These are phyloP conservation scores for Cantharis rustica DNA, from an alignment of 2,888 invertebrate species.

Conservation along the genomic window DNA sequence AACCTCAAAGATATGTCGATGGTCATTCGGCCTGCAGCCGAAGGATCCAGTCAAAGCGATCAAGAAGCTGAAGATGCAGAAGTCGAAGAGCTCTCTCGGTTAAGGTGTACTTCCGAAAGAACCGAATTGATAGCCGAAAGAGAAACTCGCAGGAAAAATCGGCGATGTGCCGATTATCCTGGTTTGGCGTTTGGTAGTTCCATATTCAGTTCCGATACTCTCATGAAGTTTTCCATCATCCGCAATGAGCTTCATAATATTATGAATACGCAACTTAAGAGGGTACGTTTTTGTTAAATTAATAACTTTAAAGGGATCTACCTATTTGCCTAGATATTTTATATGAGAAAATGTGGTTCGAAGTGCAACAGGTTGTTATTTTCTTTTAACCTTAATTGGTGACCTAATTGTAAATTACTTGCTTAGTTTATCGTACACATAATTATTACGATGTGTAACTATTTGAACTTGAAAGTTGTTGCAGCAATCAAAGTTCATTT, in stretches of 20 bases:
- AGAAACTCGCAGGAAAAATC: conserved; percentile 72
- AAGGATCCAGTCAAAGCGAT: conserved; percentile 58
- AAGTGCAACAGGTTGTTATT: neutral
- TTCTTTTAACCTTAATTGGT: neutral
- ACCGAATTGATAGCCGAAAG: conserved; percentile 87
- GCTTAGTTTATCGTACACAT: neutral
- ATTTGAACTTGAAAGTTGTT: neutral
- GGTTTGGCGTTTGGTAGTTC: conserved; percentile 90
- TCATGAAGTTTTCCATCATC: conserved; percentile 98
- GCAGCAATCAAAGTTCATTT: neutral
- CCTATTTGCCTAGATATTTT: neutral
- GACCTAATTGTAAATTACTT: neutral
- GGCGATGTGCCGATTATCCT: conserved; percentile 89
- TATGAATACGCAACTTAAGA: conserved; percentile 92
- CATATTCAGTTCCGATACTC: conserved; percentile 93
- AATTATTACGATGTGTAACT: neutral
- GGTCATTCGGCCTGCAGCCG: conserved; percentile 54
- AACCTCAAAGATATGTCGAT: conserved; percentile 47
- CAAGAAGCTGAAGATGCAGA: conserved; percentile 72
- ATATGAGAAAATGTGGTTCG: neutral
- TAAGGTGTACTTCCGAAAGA: conserved; percentile 87
- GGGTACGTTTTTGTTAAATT: conserved; percentile 72
- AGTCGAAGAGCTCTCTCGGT: conserved; percentile 78
- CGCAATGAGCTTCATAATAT: conserved; percentile 97
- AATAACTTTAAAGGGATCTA: neutral